phyloP scores from a whole-genome alignment of 2,797 vertebrate genomes.

The Sylvilagus floridanus region DNA sequence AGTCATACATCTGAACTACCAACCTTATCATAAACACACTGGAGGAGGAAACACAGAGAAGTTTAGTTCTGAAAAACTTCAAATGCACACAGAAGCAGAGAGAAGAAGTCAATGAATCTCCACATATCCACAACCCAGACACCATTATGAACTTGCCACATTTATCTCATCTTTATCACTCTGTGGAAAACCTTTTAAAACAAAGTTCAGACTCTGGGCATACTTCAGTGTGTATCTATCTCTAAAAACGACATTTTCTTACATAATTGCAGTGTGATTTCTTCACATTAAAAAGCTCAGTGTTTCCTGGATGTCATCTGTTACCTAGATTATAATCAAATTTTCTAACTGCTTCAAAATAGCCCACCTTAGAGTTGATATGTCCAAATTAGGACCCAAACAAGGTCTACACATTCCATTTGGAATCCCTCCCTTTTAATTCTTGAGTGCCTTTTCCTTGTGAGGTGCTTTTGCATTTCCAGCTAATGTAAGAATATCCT shows the following conservation, averaged over 20 bases:
- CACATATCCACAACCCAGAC: not conserved
- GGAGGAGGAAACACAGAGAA: not conserved
- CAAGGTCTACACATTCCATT: not conserved
- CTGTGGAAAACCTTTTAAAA: not conserved
- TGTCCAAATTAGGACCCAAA: not conserved
- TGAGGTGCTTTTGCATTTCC: not conserved
- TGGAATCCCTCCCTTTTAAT: not conserved
- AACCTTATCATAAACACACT: not conserved
- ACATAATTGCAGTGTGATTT: not conserved
- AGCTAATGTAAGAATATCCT: constrained; percentile 50
- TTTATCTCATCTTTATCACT: not conserved
- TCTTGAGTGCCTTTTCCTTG: constrained; percentile 47
- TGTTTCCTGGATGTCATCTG: not conserved
- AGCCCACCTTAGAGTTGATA: not conserved
- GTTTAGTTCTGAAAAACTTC: not conserved
- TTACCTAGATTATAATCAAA: not conserved
- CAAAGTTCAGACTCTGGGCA: constrained; percentile 15
- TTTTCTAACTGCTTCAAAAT: constrained; percentile 44
- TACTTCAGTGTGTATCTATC: not conserved
- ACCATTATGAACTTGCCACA: not conserved
- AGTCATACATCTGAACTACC: not conserved
- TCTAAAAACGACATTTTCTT: constrained; percentile 35
- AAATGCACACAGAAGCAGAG: not conserved
- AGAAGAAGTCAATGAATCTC: not conserved
- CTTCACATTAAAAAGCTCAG: not conserved